These are phyloP conservation scores for Conchocele bisecta DNA, from an alignment of 2,888 invertebrate genomes.

Conservation along the genomic window DNA sequence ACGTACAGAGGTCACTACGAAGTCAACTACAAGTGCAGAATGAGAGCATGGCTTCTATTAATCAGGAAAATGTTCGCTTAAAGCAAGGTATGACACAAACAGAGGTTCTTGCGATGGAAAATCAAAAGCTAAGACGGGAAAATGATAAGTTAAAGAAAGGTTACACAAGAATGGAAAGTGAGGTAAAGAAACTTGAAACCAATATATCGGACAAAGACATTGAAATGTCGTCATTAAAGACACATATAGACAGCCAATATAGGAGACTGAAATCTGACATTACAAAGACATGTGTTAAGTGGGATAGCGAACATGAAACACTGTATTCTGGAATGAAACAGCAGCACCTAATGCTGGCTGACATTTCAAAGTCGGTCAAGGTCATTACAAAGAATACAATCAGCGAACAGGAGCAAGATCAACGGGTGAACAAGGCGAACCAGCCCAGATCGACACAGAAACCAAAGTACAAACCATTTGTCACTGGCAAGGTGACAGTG, in stretches of 20 bases:
- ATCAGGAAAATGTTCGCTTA: slow-evolving; percentile 40
- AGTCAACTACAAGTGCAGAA: slow-evolving; percentile 37
- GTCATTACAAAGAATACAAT: slow-evolving; percentile 33
- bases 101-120: slow-evolving; percentile 19
- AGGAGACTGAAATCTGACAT: slow-evolving; percentile 47
- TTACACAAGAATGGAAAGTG: slow-evolving; percentile 25
- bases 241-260: slow-evolving; percentile 44
- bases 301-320: slow-evolving; percentile 43
- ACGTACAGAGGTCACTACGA: slow-evolving; percentile 31
- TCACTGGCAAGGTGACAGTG: too few species aligned
- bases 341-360: slow-evolving; percentile 40
- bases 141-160: slow-evolving; percentile 43
- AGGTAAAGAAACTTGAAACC: slow-evolving; percentile 24
- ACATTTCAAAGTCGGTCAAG: slow-evolving; percentile 48
- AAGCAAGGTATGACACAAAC: slow-evolving; percentile 23
- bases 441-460: too few species aligned
- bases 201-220: slow-evolving; percentile 39
- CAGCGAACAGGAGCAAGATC: too few species aligned
- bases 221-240: slow-evolving; percentile 40
- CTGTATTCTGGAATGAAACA: slow-evolving; percentile 42
- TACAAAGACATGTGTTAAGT: slow-evolving; percentile 48
- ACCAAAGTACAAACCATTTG: too few species aligned
- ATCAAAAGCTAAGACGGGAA: slow-evolving; percentile 32
- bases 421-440: too few species aligned
- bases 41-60: slow-evolving; percentile 30